phyloP scores from a whole-genome alignment of 2,888 invertebrate species.

The Malthinus seriepunctatus region DNA sequence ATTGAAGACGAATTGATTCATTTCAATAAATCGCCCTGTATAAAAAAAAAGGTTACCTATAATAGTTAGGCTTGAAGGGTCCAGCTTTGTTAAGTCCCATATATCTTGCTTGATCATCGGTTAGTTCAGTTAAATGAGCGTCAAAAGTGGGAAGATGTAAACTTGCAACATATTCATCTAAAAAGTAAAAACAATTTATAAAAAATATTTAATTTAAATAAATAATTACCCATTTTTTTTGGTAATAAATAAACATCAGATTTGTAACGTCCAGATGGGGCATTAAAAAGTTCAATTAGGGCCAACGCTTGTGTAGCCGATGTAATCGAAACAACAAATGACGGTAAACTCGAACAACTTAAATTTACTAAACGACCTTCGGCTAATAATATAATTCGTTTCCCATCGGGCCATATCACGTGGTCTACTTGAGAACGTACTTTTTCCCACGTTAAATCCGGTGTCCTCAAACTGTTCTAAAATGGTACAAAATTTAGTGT shows the following conservation, averaged over 20 bases:
- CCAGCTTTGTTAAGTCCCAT: constrained; percentile 97
- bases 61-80: constrained; percentile 98
- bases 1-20: no score
- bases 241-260: constrained; percentile 96
- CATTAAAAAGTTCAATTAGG: constrained; percentile 95
- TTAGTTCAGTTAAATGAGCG: constrained; percentile 93
- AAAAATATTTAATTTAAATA: constrained; percentile 9
- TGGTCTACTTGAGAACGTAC: constrained; percentile 98
- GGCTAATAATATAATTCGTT: constrained; percentile 89
- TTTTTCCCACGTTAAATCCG: constrained; percentile 96
- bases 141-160: constrained; percentile 96
- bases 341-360: constrained; percentile 96
- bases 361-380: constrained; percentile 95
- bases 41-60: constrained; percentile 66
- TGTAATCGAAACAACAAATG: constrained; percentile 97
- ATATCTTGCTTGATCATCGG: constrained; percentile 97
- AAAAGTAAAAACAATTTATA: no score
- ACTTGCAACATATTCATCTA: constrained; percentile 97
- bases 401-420: constrained; percentile 97
- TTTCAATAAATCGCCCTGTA: no score
- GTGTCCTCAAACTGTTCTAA: constrained; percentile 86
- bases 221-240: constrained; percentile 90
- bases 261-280: constrained; percentile 92
- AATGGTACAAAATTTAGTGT: no score
- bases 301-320: constrained; percentile 97